phyloP scores from a whole-genome alignment of 2,113 vertebrate genomes.

The Bothrops jararaca region DNA sequence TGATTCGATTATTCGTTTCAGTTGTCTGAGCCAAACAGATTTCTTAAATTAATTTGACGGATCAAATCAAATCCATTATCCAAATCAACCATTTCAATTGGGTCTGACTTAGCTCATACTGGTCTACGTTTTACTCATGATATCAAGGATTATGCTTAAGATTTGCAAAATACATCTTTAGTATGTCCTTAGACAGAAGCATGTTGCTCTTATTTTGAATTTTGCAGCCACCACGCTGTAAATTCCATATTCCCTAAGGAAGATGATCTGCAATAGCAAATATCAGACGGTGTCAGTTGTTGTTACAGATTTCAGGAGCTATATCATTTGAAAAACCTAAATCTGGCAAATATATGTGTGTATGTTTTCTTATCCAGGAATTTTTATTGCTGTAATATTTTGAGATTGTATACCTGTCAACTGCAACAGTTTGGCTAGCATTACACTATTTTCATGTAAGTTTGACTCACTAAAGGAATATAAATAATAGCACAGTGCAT shows the following conservation, averaged over 20 bases:
- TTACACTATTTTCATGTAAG: conserved; percentile 37
- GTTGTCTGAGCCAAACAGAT: neutral
- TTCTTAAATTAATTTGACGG: neutral
- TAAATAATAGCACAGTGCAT: conserved; percentile 36
- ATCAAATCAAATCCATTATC: neutral
- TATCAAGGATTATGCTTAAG: neutral
- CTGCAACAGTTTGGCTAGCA: conserved; percentile 47
- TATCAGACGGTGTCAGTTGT: neutral
- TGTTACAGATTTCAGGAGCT: neutral
- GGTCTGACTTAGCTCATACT: neutral
- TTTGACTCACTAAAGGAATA: conserved; percentile 43
- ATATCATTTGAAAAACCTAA: conserved; percentile 6
- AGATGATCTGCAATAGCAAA: neutral
- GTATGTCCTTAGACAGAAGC: neutral
- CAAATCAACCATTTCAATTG: neutral
- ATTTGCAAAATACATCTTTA: neutral
- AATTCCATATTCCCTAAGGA: neutral
- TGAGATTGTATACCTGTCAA: conserved; percentile 57
- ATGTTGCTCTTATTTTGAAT: neutral
- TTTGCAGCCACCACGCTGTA: neutral
- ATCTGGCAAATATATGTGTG: conserved; percentile 11
- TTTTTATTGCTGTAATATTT: conserved; percentile 64
- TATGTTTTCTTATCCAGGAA: conserved; percentile 30
- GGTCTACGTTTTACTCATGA: neutral
- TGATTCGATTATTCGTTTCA: neutral